A percentile compares a stretch with the other conserved stretches of the same genome.
These are phyloP conservation scores for Drosophila barbarae DNA, from an alignment of 2,888 invertebrate species.

Conservation along the genomic window DNA sequence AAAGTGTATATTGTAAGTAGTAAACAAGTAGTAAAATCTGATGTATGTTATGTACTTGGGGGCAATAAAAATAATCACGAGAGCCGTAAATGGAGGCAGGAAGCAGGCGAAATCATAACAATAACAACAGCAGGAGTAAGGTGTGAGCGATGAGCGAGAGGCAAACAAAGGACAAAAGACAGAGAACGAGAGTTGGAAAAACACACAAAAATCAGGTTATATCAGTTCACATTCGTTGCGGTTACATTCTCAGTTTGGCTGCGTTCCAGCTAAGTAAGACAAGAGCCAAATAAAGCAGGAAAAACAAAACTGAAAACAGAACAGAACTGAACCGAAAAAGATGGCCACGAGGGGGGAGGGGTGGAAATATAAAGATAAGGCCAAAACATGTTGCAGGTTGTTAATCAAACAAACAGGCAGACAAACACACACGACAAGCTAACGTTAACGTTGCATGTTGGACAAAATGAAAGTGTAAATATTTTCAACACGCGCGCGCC, in stretches of 20 bases:
- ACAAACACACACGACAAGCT: slow-evolving; percentile 37
- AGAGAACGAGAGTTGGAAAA: slow-evolving; percentile 17
- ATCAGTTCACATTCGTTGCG: slow-evolving; percentile 34
- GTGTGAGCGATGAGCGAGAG: slow-evolving; percentile 19
- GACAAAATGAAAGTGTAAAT: slow-evolving; percentile 39
- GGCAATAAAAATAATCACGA: slow-evolving; percentile 49
- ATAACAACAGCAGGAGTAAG: slow-evolving; percentile 29
- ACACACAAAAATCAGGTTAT: slow-evolving; percentile 39
- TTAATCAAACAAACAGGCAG: slow-evolving; percentile 46
- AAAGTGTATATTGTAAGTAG: slow-evolving; percentile 33
- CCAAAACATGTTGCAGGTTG: slow-evolving; percentile 45
- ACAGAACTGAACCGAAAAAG: slow-evolving; percentile 3
- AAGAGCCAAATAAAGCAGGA: slow-evolving; percentile 25
- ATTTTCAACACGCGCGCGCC: slow-evolving; percentile 40
- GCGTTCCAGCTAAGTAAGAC: slow-evolving; percentile 32
- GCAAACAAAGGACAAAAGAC: slow-evolving; percentile 4
- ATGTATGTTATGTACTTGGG: slow-evolving; percentile 36
- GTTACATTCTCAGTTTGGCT: slow-evolving; percentile 39
- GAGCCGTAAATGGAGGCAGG: slow-evolving; percentile 13
- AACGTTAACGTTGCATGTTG: slow-evolving; percentile 41
- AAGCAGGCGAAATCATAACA: slow-evolving; percentile 36
- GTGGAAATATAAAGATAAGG: slow-evolving; percentile 22
- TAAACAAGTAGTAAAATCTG: slow-evolving; percentile 54
- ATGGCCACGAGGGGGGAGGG: neutral
- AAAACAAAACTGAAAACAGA: slow-evolving; percentile 8